These are phyloP conservation scores for Spinus pinus DNA, from an alignment of 2,797 vertebrate species.

Conservation along the genomic window DNA sequence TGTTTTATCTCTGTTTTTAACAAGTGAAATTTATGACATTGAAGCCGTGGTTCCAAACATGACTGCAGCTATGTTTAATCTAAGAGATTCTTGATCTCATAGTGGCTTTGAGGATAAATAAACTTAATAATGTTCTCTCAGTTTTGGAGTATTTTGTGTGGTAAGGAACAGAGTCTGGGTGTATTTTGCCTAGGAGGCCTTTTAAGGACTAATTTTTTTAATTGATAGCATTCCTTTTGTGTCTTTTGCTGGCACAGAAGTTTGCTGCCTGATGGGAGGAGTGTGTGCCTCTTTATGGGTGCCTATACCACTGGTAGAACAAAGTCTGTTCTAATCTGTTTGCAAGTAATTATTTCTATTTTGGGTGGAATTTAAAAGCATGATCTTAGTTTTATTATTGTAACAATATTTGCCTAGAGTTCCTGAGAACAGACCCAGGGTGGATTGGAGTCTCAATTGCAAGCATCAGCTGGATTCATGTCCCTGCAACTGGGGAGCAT, in stretches of 20 bases:
- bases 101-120: neutral
- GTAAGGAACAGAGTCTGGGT: neutral
- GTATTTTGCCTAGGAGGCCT: neutral
- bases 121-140: neutral
- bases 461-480: neutral
- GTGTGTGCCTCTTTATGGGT: rapidly evolving
- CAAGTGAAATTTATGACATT: neutral
- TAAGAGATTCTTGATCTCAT: neutral
- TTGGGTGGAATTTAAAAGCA: neutral
- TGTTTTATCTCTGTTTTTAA: neutral
- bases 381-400: neutral
- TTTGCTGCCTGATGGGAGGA: neutral
- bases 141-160: neutral
- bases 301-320: neutral
- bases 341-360: neutral
- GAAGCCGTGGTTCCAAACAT: neutral
- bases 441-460: neutral
- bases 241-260: neutral
- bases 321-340: neutral
- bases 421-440: neutral
- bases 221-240: neutral
- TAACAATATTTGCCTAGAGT: neutral
- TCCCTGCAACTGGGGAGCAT: neutral
- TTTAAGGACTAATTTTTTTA: neutral
- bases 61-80: neutral